Conservation (phyloP, 2,888 invertebrate species). For the Leptarthrus brevirostris region DNA sequence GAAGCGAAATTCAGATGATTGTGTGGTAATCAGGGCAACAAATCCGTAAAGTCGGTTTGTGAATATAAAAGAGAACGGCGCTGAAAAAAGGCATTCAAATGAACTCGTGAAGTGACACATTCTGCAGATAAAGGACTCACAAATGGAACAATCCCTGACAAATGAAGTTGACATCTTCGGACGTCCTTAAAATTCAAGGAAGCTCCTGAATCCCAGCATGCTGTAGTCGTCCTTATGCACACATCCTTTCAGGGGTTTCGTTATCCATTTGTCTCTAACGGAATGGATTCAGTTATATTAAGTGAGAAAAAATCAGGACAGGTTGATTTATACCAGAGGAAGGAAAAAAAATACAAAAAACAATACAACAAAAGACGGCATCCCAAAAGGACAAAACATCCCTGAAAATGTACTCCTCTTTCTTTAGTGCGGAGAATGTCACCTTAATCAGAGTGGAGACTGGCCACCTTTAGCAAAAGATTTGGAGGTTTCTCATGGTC, state of each 20-base stretch:
- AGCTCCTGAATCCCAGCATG: slow-evolving; percentile 10
- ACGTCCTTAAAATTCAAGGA: slow-evolving; percentile 19
- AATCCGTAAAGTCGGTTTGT: too few species aligned
- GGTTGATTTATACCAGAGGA: slow-evolving; percentile 46
- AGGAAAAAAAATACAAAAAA: slow-evolving; percentile 26
- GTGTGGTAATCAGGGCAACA: too few species aligned
- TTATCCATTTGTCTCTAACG: slow-evolving; percentile 41
- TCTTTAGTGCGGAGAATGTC: too few species aligned
- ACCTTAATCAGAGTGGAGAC: slow-evolving; percentile 41
- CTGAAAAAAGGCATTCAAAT: slow-evolving; percentile 19
- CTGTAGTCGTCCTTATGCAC: slow-evolving; percentile 2
- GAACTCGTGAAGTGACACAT: neutral
- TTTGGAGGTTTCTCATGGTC: neutral
- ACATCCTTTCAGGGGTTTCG: slow-evolving; percentile 3
- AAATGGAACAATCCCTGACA: slow-evolving; percentile 16
- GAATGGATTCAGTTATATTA: slow-evolving; percentile 40
- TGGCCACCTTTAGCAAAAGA: slow-evolving; percentile 6
- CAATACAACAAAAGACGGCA: slow-evolving; percentile 29
- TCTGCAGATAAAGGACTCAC: slow-evolving; percentile 18
- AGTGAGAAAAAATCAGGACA: slow-evolving; percentile 43
- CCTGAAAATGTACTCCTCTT: neutral
- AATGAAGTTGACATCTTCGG: slow-evolving; percentile 22
- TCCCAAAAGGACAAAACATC: slow-evolving; percentile 23
- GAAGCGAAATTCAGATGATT: too few species aligned
- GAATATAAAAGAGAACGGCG: too few species aligned